Conservation (phyloP, 2,888 invertebrate genomes). For the Ophonus ardosiacus region DNA sequence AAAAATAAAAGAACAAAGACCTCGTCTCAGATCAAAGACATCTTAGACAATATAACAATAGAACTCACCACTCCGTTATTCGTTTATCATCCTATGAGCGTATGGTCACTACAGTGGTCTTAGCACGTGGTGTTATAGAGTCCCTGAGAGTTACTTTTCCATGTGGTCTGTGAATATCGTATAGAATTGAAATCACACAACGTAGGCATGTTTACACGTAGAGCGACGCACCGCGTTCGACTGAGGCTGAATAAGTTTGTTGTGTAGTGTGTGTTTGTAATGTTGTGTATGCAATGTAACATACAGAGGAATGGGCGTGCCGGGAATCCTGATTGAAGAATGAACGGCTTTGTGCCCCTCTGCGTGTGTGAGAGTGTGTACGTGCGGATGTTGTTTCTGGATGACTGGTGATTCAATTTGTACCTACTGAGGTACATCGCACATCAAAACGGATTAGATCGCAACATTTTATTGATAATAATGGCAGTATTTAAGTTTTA, state of each 20-base stretch:
- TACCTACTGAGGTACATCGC: neutral
- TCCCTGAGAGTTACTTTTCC: neutral
- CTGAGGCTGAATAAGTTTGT: constrained; percentile 26
- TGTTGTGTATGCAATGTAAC: constrained; percentile 26
- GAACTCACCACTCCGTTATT: constrained; percentile 31
- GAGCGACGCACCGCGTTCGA: constrained; percentile 20
- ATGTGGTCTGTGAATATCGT: neutral
- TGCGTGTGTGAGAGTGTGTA: neutral
- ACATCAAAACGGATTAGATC: neutral
- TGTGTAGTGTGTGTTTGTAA: neutral
- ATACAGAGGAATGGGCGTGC: constrained; percentile 32
- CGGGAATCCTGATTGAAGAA: constrained; percentile 53
- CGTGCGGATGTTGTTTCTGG: constrained; percentile 31
- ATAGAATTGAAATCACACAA: constrained; percentile 20
- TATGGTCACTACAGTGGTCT: constrained; percentile 11
- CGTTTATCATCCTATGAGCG: constrained; percentile 39
- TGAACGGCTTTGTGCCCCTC: constrained; percentile 41
- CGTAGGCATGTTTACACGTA: constrained; percentile 45
- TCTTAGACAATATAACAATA: constrained; percentile 27
- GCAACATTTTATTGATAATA: neutral
- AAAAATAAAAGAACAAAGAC: too few species aligned
- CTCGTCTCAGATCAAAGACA: too few species aligned
- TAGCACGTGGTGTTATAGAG: constrained; percentile 2
- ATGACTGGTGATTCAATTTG: constrained; percentile 12
- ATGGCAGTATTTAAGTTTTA: too few species aligned